phyloP scores from a whole-genome alignment of 2,797 vertebrate genomes.

The Halcyon leucocephala region DNA sequence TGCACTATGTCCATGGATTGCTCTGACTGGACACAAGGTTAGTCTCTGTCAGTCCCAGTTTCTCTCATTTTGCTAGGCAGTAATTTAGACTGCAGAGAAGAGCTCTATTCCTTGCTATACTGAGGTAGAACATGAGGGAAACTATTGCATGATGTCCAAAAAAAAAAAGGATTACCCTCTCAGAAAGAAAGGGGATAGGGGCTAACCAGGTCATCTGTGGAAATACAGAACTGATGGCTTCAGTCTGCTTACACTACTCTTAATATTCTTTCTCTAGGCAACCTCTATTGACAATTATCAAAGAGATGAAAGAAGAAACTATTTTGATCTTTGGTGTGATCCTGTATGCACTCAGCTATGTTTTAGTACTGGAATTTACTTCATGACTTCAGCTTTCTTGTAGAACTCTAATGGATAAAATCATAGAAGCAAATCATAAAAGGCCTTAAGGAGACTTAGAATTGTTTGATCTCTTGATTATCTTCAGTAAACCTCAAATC shows the following conservation, averaged over 20 bases:
- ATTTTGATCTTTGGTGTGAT: background rate
- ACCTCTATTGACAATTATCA: background rate
- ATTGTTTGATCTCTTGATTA: background rate
- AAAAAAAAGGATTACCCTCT: background rate
- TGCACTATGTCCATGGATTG: background rate
- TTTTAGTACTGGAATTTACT: background rate
- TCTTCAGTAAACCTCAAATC: background rate
- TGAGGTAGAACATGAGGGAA: background rate
- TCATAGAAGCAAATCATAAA: background rate
- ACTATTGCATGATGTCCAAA: background rate
- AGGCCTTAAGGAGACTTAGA: background rate
- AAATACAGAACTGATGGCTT: background rate
- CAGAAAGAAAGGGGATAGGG: background rate
- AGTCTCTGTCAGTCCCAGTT: background rate
- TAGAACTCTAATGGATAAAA: background rate
- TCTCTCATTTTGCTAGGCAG: background rate
- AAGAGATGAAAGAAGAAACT: background rate
- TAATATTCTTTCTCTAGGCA: background rate
- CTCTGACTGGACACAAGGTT: background rate
- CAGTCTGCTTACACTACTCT: background rate
- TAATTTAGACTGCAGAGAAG: background rate
- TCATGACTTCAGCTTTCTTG: background rate
- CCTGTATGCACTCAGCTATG: background rate
- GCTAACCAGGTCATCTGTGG: background rate
- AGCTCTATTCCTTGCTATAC: background rate